phyloP scores from a whole-genome alignment of 2,113 vertebrate genomes.

The Protobothrops mucrosquamatus region DNA sequence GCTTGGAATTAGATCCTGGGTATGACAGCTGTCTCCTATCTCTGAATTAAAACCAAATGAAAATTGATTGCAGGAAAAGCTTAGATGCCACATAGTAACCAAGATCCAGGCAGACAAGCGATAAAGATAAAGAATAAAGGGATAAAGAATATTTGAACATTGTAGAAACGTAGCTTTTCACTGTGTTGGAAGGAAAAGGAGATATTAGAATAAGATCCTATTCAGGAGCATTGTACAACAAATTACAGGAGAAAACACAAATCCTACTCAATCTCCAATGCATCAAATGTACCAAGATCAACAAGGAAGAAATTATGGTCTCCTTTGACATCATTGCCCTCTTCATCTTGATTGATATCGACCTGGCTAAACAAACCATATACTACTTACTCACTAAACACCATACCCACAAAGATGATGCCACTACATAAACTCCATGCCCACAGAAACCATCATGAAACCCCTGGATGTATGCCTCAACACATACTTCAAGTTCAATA shows the following conservation, averaged over 20 bases:
- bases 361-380: too few species aligned
- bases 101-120: neutral
- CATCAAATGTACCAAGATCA: too few species aligned
- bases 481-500: too few species aligned
- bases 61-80: neutral
- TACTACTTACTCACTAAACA: too few species aligned
- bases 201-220: neutral
- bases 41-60: neutral
- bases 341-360: too few species aligned
- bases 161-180: neutral
- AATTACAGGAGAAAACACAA: neutral
- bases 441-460: too few species aligned
- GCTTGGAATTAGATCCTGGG: neutral
- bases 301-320: too few species aligned
- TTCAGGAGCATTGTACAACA: neutral
- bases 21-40: neutral
- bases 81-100: neutral
- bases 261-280: neutral
- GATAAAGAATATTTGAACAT: neutral
- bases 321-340: too few species aligned
- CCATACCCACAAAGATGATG: too few species aligned
- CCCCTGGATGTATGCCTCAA: too few species aligned
- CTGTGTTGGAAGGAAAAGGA: neutral
- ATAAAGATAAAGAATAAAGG: neutral
- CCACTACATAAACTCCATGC: too few species aligned